Evolutionary conservation across 1,140 invertebrate genomes (phyloP).

Genomic region (Centruroides vittatus): DNA sequence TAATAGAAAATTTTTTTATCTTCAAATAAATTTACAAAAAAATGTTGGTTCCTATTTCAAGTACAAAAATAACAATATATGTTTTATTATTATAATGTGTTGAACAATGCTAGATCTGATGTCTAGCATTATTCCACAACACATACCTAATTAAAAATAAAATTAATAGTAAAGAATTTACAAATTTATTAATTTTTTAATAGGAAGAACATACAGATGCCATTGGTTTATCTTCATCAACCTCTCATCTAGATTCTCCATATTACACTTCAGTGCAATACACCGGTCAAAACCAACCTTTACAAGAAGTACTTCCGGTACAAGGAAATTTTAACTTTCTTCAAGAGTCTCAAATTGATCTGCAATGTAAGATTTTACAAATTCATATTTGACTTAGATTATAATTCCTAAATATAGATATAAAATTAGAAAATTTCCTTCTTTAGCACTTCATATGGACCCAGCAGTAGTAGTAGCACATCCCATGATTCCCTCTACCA

Average conservation of each 20-base stretch:
- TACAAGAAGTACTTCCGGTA: slow-evolving; percentile 12
- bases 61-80: too few relatives aligned
- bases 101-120: too few relatives aligned
- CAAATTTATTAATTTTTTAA: too few relatives aligned
- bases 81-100: too few relatives aligned
- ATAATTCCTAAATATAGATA: not conserved
- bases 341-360: slow-evolving; percentile 31
- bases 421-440: not conserved
- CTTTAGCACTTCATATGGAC: slow-evolving; percentile 28
- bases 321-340: slow-evolving; percentile 32
- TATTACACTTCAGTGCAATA: slow-evolving; percentile 5
- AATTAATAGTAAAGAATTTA: too few relatives aligned
- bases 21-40: too few relatives aligned
- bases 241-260: not conserved
- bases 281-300: slow-evolving; percentile 3
- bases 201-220: not conserved
- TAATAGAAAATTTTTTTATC: too few relatives aligned
- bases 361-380: slow-evolving; percentile 20
- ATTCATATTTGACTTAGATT: too few relatives aligned
- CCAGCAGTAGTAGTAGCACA: slow-evolving; percentile 31
- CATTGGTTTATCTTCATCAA: not conserved
- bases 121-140: too few relatives aligned
- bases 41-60: too few relatives aligned
- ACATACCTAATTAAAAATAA: too few relatives aligned
- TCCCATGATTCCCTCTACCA: slow-evolving; percentile 19